Base-by-base conservation (phyloP, 2,888 invertebrate species). In the Drosophila mimica region DNA sequence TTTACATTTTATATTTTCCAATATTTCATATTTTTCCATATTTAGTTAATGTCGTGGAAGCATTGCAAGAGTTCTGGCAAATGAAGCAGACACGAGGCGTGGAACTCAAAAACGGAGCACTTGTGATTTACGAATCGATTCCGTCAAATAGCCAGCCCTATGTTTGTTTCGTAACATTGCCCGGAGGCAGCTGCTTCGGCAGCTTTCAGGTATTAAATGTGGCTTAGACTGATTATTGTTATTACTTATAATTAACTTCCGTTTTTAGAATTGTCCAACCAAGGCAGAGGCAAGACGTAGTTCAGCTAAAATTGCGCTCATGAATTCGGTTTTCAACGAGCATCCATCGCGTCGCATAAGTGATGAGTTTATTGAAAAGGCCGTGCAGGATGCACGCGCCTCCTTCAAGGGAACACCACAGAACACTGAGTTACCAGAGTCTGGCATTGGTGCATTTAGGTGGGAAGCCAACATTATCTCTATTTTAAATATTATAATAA, bases 281-380 rank as follows among this genome's bases (percentile, higher is more conserved):
- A 98, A 98, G 93, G 98, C 98, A 8, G 98, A 98, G 92, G 98
- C 98, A 6, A 95, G 98, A 52, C 95, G 98, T 83, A 98, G 98
- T 89, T 98, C 98, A 0, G 98, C 98, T 1, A 98, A 98, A 94
- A 98, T 98, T 82, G 98, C 98, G 1, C 94, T 98, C 25, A 98
- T 98, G 98, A 98, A 98, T 94, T 98, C 98, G 13, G 98, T 98
- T 58, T 98, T 98, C 93, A 98, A 98, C 92, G 98, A 98, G 91
- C 98, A 98, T 93, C 98, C 98, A 49, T 97, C 98, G 2, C 94
- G 98, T 68, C 95, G 97, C 83, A 98, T 98, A 88, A 97, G 98
- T 7, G 98, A 98, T 91, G 97, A 98, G 91, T 98, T 98, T 92
- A 98, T 98, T 64, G 97, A 98, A 92, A 97, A 97, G 93, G 98